These are phyloP conservation scores for Emys orbicularis DNA, from an alignment of 2,797 vertebrate genomes.

Conservation along the genomic window DNA sequence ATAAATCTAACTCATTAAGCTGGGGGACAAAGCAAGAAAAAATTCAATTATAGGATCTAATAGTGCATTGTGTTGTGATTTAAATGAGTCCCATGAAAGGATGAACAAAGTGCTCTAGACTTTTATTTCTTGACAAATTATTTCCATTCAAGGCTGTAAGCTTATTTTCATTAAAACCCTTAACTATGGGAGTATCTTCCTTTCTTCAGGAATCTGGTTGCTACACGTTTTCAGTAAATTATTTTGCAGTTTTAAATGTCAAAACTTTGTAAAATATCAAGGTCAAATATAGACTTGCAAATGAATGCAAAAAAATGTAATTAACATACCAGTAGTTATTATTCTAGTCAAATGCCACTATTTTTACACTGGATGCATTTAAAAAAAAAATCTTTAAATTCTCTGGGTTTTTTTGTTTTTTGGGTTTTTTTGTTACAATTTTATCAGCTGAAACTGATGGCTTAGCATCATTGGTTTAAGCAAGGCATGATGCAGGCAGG, in stretches of 20 bases:
- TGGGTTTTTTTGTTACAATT: background rate
- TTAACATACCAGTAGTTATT: constrained; percentile 48
- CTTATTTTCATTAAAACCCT: constrained; percentile 7
- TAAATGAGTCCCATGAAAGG: constrained; percentile 25
- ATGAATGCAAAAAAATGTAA: constrained; percentile 59
- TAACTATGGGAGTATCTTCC: constrained; percentile 10
- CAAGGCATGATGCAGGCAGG: background rate
- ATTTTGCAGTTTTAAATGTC: constrained; percentile 53
- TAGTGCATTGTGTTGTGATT: constrained; percentile 30
- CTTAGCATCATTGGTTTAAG: constrained; percentile 19
- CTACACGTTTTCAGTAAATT: constrained; percentile 50
- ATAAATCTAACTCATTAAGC: constrained; percentile 31
- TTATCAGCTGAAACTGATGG: constrained; percentile 29
- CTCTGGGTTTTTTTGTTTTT: background rate
- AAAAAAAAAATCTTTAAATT: background rate
- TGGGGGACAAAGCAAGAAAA: constrained; percentile 34
- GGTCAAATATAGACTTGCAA: constrained; percentile 68
- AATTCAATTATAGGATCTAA: constrained; percentile 19
- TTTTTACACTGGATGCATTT: constrained; percentile 34
- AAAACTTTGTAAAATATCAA: constrained; percentile 64
- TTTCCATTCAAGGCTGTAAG: constrained; percentile 26
- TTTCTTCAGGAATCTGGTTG: constrained; percentile 30
- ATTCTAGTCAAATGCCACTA: constrained; percentile 46
- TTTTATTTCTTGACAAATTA: constrained; percentile 33
- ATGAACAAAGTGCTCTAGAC: constrained; percentile 31